These are phyloP conservation scores for Muscina levida DNA, from an alignment of 2,888 invertebrate genomes.

Conservation along the genomic window DNA sequence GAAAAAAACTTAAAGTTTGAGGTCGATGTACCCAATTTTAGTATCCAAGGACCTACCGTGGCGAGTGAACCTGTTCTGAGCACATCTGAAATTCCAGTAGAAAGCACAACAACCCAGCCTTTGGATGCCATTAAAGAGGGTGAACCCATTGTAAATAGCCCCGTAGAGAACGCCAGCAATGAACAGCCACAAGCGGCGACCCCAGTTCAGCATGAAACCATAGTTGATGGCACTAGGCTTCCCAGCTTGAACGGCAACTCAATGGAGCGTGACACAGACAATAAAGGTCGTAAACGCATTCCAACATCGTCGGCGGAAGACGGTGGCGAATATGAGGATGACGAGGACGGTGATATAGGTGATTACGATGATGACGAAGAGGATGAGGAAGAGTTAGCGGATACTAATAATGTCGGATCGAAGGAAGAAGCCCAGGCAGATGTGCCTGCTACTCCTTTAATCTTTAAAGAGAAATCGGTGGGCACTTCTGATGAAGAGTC, in stretches of 20 bases:
- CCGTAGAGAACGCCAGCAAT: conserved; percentile 76
- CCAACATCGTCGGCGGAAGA: conserved; percentile 64
- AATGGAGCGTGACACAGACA: conserved; percentile 40
- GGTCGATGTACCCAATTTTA: conserved; percentile 75
- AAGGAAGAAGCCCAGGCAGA: neutral
- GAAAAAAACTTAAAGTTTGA: conserved; percentile 74
- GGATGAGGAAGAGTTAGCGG: conserved; percentile 47
- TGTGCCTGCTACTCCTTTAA: too few relatives aligned
- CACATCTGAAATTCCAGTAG: conserved; percentile 62
- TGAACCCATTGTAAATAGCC: conserved; percentile 17
- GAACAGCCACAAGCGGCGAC: conserved; percentile 49
- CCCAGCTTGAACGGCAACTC: too few relatives aligned
- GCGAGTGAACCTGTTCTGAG: conserved; percentile 52
- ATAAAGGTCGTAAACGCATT: too few relatives aligned
- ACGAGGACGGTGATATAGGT: conserved; percentile 67
- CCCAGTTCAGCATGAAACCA: conserved; percentile 70
- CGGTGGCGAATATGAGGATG: conserved; percentile 68
- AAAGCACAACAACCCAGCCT: conserved; percentile 54
- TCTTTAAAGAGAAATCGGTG: too few relatives aligned
- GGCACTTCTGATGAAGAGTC: too few relatives aligned
- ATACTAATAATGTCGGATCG: neutral
- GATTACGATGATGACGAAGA: conserved; percentile 67
- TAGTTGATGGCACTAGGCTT: conserved; percentile 86
- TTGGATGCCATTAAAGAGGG: conserved; percentile 8
- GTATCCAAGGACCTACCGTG: neutral